Conservation (phyloP, 30 jellyfish, hydroid and myxozoan genomes). For the Aurelia sp. region DNA sequence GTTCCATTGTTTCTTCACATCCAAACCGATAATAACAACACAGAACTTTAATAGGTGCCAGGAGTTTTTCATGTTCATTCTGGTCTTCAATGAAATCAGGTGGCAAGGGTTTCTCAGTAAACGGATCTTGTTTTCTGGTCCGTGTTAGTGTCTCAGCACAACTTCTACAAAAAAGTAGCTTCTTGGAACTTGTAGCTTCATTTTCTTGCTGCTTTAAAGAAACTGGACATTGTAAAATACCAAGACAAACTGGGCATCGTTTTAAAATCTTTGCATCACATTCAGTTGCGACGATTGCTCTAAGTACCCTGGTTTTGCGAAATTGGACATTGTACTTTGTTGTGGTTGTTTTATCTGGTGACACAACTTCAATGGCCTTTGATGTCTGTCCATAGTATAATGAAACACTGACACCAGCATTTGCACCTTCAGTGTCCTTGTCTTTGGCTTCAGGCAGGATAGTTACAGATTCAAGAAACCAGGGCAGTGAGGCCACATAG, state of each 20-base stretch:
- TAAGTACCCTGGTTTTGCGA: slow-evolving; percentile 7
- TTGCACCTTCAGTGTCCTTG: slow-evolving; percentile 42
- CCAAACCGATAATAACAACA: slow-evolving; percentile 50
- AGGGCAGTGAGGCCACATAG: slow-evolving; percentile 62
- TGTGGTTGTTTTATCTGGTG: slow-evolving; percentile 66
- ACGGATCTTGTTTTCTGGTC: slow-evolving; percentile 53
- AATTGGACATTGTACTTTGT: slow-evolving; percentile 10
- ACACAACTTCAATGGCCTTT: slow-evolving; percentile 20
- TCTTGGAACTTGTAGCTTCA: neutral
- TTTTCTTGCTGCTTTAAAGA: slow-evolving; percentile 13
- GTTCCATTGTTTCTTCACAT: slow-evolving; percentile 26
- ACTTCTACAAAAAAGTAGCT: slow-evolving; percentile 17
- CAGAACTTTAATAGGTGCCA: slow-evolving; percentile 22
- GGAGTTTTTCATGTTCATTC: slow-evolving; percentile 3
- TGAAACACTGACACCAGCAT: slow-evolving; percentile 3
- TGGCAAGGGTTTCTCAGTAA: slow-evolving; percentile 46
- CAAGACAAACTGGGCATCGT: slow-evolving; percentile 59
- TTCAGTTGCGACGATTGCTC: neutral
- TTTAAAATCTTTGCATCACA: neutral
- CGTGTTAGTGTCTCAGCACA: slow-evolving; percentile 60
- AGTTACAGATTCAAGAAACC: slow-evolving; percentile 31
- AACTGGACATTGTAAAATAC: slow-evolving; percentile 55
- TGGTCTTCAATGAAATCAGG: slow-evolving; percentile 32
- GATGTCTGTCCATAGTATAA: slow-evolving; percentile 55
- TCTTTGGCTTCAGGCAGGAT: slow-evolving; percentile 68